Evolutionary conservation across 2,888 invertebrate genomes (phyloP).

Genomic region (Calliscelio sp.): DNA sequence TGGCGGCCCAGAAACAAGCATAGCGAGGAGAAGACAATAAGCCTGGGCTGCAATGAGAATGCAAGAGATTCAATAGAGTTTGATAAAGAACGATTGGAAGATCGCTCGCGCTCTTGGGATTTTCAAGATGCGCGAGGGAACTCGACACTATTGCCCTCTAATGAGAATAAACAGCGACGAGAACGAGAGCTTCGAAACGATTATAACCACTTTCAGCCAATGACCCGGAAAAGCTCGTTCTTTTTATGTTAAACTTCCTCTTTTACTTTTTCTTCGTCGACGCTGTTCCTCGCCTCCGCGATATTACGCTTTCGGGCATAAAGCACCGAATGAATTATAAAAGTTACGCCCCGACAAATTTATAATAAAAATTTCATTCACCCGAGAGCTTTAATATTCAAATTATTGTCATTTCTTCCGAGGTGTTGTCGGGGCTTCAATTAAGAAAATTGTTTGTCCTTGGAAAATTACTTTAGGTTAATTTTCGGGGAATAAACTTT

Average conservation of each 20-base stretch:
- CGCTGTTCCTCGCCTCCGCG: not conserved
- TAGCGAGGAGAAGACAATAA: conserved; percentile 61
- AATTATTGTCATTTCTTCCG: conserved; percentile 43
- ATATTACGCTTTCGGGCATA: conserved; percentile 47
- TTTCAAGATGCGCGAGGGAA: conserved; percentile 62
- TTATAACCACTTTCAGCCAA: conserved; percentile 62
- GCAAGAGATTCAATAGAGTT: conserved; percentile 67
- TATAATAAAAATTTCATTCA: conserved; percentile 59
- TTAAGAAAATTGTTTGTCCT: conserved; percentile 61
- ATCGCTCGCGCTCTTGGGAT: conserved; percentile 60
- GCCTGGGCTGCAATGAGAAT: conserved; percentile 55
- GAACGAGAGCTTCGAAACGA: conserved; percentile 57
- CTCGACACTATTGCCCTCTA: conserved; percentile 55
- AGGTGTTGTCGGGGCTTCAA: conserved; percentile 50
- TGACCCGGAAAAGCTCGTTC: conserved; percentile 57
- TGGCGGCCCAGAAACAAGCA: conserved; percentile 51
- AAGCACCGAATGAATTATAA: conserved; percentile 56
- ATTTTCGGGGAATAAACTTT: conserved; percentile 56
- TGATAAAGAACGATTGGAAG: conserved; percentile 67
- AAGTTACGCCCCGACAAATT: conserved; percentile 55
- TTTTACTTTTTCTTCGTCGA: not conserved
- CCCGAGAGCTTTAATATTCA: conserved; percentile 48
- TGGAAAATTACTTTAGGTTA: conserved; percentile 46
- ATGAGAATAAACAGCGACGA: conserved; percentile 68
- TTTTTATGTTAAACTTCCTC: conserved; percentile 51